Base-by-base conservation (phyloP, 2,113 vertebrate genomes). In the Ploceus nigricollis region DNA sequence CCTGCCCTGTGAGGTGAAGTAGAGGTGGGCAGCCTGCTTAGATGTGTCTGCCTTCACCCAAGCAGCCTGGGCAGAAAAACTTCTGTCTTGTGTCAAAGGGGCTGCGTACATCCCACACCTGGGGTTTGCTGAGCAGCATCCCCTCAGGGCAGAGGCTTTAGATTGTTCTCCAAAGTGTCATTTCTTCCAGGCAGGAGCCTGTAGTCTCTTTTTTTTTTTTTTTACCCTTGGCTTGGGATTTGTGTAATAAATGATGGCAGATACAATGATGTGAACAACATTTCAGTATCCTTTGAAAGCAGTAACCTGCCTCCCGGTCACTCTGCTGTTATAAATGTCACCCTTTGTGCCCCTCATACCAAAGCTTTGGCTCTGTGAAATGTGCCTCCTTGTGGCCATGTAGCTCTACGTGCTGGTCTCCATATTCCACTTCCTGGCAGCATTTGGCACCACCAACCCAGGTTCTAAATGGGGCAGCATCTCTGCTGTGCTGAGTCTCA, bases 401-500 rank as follows among this genome's bases (percentile, higher is more conserved):
- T 11, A 61, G 23, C 31, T 25, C 28, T 40, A 2, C 4, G 4
- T 42, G 10, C 61, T 85, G 23, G 6, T 64, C 16, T 80, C 44
- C 64, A 24, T 20, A 13, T 51, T 28, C 4, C n/a, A 48, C 21
- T 40, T 37, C 42, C 71, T 2, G 2, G 33, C 57, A 60, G 33
- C 4, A 2, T 78, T 82, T 64, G 39, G 13, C 19, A 39, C 13
- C 37, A 50, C 22, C 19, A 88, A 0, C 23, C 35, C 40, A 30
- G 20, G 5, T 4, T 25, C 25, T 57, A n/a, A 65, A 60, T 7
- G 27, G 21, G 35, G 35, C 68, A 84, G 72, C 39, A 70, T 28
- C 19, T 70, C 42, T 82, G 30, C 45, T 0, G 0, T 42, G 53
- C 23, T 6, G 3, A 47, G 27, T 42, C 8, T 23, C 8, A 12